Evolutionary conservation across 64 coral and sea anemone genomes (phyloP), one percentile per base, ranked within the genome.

Genomic region (Hydrozoanthus tunicans): DNA sequence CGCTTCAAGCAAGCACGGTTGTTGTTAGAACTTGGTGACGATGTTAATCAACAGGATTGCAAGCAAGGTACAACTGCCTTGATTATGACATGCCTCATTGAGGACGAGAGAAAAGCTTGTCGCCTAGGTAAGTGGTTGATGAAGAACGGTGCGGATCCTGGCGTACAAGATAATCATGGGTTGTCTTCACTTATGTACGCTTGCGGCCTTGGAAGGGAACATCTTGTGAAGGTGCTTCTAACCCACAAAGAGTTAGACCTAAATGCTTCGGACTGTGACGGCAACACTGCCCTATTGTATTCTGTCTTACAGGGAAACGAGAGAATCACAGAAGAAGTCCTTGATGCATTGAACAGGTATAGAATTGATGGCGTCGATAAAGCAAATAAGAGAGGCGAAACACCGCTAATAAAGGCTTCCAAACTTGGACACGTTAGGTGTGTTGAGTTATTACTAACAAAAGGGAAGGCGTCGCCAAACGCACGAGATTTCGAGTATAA

Each of bases 311-410:
- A 82, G 64, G 94, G 92, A 14, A 91, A 96, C 79, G 70, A 79
- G 26, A 70, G 51, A 51, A 81, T 88, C 7, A 91, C 80, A 17
- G 90, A 93, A 63, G 86, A 80, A 23, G 74, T 96, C n/a, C 9
- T 93, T 32, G 32, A 81, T 75, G 94, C 91, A 27, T 75, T 96
- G 59, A 92, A 83, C 13, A 80, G 59, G 58, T 80, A 86, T 14
- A 90, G 81, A 7, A 64, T 96, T 26, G 53, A 77, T 3, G 91
- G 79, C 3, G 57, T 80, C 9, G 94, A 96, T 86, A 93, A 96
- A 69, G 55, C 91, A 59, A 96, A 96, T 68, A 91, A 81, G 1
- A 76, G 74, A 9, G 94, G 92, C 20, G 94, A 96, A 93, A 96
- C 94, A 6, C 80, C 94, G 53, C 60, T 96, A 32, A 96, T 96